phyloP scores from a whole-genome alignment of 2,888 invertebrate genomes.

The Tanytarsus gracilentus region DNA sequence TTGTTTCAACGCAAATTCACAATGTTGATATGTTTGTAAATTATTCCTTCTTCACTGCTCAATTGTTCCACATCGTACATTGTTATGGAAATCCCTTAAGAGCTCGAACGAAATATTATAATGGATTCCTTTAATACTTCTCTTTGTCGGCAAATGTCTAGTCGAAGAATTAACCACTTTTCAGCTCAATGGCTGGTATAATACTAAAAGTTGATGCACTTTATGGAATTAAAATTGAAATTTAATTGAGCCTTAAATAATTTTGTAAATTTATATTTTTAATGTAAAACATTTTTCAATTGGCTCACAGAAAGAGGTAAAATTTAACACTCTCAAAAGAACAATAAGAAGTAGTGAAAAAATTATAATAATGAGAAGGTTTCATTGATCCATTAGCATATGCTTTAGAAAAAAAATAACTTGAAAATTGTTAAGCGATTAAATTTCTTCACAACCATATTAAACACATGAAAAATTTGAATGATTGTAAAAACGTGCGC shows the following conservation, averaged over 20 bases:
- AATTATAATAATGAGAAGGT: background rate
- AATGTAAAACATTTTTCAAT: too few relatives aligned
- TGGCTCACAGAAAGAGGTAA: too few relatives aligned
- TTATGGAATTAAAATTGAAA: constrained; percentile 25
- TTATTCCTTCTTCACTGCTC: constrained; percentile 24
- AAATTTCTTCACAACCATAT: constrained; percentile 23
- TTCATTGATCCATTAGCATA: constrained; percentile 29
- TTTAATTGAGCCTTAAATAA: constrained; percentile 26
- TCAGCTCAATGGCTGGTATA: constrained; percentile 5
- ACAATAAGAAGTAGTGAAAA: background rate
- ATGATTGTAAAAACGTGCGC: constrained; percentile 26
- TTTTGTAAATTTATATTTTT: too few relatives aligned
- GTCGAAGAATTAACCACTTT: constrained; percentile 3
- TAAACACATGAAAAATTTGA: constrained; percentile 24
- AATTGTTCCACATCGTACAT: constrained; percentile 13
- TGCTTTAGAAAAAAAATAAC: too few relatives aligned
- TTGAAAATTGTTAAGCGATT: constrained; percentile 23
- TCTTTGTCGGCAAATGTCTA: constrained; percentile 23
- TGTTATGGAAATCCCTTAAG: constrained; percentile 26
- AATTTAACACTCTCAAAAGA: background rate
- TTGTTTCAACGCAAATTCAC: too few relatives aligned
- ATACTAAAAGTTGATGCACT: background rate
- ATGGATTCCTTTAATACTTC: constrained; percentile 24
- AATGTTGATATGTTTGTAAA: constrained; percentile 26
- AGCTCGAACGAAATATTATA: background rate